A percentile compares a stretch with the other conserved stretches of the same genome.
phyloP scores from a whole-genome alignment of 53 echinoderm and acorn worm species.

The Holothuria scabra region DNA sequence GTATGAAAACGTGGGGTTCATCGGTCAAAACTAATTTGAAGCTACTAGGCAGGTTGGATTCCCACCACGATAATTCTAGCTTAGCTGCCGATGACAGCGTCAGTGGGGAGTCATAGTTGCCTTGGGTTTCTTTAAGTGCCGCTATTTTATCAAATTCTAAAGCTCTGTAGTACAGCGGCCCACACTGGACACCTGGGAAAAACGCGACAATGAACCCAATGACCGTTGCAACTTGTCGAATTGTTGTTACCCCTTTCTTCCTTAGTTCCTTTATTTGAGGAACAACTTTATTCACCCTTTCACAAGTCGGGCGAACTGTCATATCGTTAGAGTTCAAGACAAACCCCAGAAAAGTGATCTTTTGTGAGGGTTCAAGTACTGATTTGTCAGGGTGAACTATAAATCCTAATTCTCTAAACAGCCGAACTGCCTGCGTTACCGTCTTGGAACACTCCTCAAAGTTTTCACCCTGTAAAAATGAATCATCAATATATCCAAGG shows the following conservation, averaged over 20 bases:
- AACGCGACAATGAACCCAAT: conserved; percentile 12
- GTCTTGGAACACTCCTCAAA: conserved; percentile 16
- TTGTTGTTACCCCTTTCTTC: not conserved
- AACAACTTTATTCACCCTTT: not conserved
- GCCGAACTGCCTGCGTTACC: not conserved
- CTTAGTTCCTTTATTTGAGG: not conserved
- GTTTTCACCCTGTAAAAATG: conserved; percentile 33
- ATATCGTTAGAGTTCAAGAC: conserved; percentile 25
- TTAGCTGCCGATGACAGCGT: not conserved
- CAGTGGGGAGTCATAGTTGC: not conserved
- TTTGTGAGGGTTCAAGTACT: conserved; percentile 16
- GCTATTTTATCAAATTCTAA: not conserved
- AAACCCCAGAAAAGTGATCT: conserved; percentile 51
- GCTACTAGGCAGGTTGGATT: not conserved
- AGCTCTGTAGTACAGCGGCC: not conserved
- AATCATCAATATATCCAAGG: conserved; percentile 57
- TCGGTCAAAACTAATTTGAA: not conserved
- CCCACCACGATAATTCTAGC: not conserved
- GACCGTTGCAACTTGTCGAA: not conserved
- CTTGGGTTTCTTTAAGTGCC: not conserved
- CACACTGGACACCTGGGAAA: conserved; percentile 17
- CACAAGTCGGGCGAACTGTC: not conserved
- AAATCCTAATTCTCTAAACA: conserved; percentile 18
- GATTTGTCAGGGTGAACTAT: too few relatives aligned
- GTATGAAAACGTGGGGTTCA: not conserved